These are phyloP conservation scores for Emydoidea blandingii DNA, from an alignment of 2,797 vertebrate species.

Conservation along the genomic window DNA sequence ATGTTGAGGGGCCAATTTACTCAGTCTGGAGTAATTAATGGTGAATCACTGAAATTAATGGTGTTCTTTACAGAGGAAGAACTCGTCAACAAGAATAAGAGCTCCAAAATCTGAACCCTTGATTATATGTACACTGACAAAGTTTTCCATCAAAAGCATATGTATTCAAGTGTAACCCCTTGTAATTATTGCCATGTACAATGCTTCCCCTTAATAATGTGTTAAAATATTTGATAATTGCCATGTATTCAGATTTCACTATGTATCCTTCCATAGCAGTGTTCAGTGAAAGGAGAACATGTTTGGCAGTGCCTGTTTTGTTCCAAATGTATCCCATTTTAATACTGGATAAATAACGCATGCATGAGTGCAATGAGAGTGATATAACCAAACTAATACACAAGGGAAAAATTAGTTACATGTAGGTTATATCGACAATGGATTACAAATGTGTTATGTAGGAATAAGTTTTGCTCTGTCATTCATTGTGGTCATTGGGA, in stretches of 20 bases:
- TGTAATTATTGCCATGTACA: not conserved
- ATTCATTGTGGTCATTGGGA: not conserved
- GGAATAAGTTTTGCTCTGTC: not conserved
- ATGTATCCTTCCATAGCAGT: not conserved
- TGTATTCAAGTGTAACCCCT: not conserved
- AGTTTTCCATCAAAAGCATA: not conserved
- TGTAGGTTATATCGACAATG: not conserved
- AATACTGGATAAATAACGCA: accelerated
- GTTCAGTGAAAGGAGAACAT: not conserved
- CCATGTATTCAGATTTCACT: not conserved
- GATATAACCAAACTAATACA: not conserved
- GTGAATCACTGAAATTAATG: not conserved
- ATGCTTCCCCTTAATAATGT: not conserved
- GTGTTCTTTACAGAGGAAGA: accelerated
- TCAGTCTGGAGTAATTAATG: no score
- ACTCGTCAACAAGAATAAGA: accelerated
- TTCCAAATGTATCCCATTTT: not conserved
- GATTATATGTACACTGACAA: not conserved
- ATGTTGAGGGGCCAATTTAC: accelerated
- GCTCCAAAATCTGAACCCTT: not conserved
- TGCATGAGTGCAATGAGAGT: not conserved
- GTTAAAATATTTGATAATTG: not conserved
- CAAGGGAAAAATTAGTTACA: not conserved
- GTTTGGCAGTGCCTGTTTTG: accelerated
- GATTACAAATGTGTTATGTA: not conserved